phyloP scores from a whole-genome alignment of 2,888 invertebrate species.

The Thera obeliscata region DNA sequence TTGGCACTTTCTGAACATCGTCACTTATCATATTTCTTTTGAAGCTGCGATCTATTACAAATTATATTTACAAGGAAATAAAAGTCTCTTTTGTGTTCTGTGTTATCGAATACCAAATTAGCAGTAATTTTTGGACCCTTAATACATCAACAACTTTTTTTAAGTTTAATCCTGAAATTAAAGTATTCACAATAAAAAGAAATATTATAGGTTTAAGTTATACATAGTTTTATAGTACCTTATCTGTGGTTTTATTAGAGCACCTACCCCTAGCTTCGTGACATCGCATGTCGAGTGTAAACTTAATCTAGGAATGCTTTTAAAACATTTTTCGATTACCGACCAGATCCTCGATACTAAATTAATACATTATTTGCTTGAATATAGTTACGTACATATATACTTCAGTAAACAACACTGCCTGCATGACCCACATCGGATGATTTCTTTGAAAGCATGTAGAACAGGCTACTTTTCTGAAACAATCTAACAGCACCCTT shows the following conservation, averaged over 20 bases:
- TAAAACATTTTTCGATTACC: not conserved
- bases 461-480: too few species aligned
- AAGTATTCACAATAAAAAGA: constrained; percentile 18
- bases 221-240: not conserved
- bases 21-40: constrained; percentile 43
- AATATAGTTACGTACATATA: not conserved
- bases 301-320: constrained; percentile 6
- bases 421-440: not conserved
- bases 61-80: not conserved
- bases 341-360: not conserved
- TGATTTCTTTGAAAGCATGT: not conserved
- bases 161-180: not conserved
- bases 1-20: constrained; percentile 77
- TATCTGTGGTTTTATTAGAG: constrained; percentile 10
- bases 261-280: constrained; percentile 15
- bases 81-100: not conserved
- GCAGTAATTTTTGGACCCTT: not conserved
- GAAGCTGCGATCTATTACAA: not conserved
- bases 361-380: not conserved
- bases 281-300: constrained; percentile 13
- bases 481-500: too few species aligned
- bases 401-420: not conserved
- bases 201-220: constrained; percentile 30
- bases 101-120: not conserved
- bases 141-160: not conserved